Conservation (phyloP, 1,140 invertebrate species). For the Lucilia sericata region DNA sequence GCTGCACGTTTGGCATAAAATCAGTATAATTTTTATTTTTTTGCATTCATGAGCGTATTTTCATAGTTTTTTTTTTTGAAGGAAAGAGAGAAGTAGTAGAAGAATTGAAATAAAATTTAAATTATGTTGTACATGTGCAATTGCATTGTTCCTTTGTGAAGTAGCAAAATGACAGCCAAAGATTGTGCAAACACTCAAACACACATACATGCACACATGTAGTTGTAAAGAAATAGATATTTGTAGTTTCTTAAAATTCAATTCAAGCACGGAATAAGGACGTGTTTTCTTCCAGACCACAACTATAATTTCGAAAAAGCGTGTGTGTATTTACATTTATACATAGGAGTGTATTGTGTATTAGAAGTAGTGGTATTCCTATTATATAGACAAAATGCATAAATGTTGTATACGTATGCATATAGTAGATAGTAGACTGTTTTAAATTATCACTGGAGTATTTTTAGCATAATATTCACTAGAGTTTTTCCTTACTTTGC, state of each 20-base stretch:
- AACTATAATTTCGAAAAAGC: background rate
- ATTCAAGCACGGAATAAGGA: conserved; percentile 13
- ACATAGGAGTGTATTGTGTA: too few relatives aligned
- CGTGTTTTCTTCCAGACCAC: conserved; percentile 17
- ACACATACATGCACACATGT: background rate
- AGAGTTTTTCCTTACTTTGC: too few relatives aligned
- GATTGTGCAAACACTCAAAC: too few relatives aligned
- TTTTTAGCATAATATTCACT: too few relatives aligned
- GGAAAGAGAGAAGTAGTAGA: background rate
- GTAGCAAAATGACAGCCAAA: background rate
- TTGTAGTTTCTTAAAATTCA: conserved; percentile 26
- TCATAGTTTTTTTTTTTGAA: background rate
- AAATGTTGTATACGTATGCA: too few relatives aligned
- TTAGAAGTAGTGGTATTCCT: too few relatives aligned
- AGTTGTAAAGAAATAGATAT: background rate
- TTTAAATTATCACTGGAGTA: too few relatives aligned
- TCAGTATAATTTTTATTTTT: conserved; percentile 30
- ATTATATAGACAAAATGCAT: too few relatives aligned
- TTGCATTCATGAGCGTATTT: conserved; percentile 1
- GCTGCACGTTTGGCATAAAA: conserved; percentile 28
- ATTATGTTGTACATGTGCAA: background rate
- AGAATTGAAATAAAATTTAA: conserved; percentile 21
- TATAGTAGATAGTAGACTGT: too few relatives aligned
- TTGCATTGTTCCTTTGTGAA: background rate
- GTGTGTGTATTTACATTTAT: background rate